A percentile compares a stretch with the other conserved stretches of the same genome.
Evolutionary conservation across 2,888 invertebrate genomes (phyloP).

Genomic region (Melinaea menophilus): DNA sequence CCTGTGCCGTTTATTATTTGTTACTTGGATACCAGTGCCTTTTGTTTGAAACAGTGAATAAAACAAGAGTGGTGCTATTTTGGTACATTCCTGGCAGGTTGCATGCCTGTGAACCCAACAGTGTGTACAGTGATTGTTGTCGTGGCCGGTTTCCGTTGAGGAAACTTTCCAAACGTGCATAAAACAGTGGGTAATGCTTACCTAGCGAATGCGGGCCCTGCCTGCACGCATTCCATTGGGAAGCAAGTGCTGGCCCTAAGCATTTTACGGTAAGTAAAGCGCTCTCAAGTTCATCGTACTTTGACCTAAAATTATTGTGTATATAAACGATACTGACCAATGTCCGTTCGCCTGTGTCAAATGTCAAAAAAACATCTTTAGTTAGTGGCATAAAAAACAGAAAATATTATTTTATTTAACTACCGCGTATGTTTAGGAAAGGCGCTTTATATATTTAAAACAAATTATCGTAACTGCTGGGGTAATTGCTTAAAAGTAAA

Average conservation of each 20-base stretch:
- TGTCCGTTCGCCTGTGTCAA: conserved; percentile 45
- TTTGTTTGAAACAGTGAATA: conserved; percentile 71
- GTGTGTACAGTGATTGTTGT: conserved; percentile 77
- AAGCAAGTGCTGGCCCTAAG: conserved; percentile 75
- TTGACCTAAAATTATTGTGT: conserved; percentile 65
- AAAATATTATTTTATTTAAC: background rate
- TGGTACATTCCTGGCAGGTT: conserved; percentile 60
- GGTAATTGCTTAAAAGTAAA: background rate
- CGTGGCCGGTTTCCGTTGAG: conserved; percentile 74
- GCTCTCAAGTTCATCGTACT: conserved; percentile 74
- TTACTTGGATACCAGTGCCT: conserved; percentile 70
- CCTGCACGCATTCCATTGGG: conserved; percentile 74
- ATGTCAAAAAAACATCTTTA: conserved; percentile 45
- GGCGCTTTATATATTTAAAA: background rate
- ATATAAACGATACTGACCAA: conserved; percentile 29
- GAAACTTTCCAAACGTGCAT: conserved; percentile 76
- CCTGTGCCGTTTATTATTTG: conserved; percentile 54
- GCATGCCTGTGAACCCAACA: conserved; percentile 57
- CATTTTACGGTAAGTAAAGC: conserved; percentile 76
- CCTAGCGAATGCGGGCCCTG: conserved; percentile 73
- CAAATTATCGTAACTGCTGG: background rate
- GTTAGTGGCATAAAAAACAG: background rate
- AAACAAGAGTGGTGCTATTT: conserved; percentile 64
- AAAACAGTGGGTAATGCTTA: conserved; percentile 74
- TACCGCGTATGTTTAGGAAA: background rate